phyloP scores from a whole-genome alignment of 1,140 invertebrate species.

The Achroia grisella region DNA sequence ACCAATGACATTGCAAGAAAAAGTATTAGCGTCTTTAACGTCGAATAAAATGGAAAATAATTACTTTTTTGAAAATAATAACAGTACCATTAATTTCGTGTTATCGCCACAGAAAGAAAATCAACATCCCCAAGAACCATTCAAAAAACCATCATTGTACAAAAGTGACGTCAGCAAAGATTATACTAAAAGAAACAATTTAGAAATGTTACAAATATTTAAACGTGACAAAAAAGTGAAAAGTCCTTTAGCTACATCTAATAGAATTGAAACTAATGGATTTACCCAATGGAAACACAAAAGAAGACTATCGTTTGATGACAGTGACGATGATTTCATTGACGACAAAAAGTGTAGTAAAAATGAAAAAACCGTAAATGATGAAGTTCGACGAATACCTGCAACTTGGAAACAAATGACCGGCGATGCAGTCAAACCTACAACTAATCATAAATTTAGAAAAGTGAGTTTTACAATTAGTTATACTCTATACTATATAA shows the following conservation, averaged over 20 bases:
- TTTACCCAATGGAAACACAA: slow-evolving; percentile 9
- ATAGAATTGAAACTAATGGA: slow-evolving; percentile 3
- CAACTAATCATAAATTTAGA: slow-evolving; percentile 34
- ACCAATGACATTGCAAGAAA: slow-evolving; percentile 37
- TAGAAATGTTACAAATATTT: slow-evolving; percentile 42
- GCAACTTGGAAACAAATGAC: no score
- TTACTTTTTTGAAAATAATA: slow-evolving; percentile 14
- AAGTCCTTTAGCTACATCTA: slow-evolving; percentile 12
- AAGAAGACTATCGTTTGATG: slow-evolving; percentile 31
- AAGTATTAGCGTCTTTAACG: slow-evolving; percentile 38
- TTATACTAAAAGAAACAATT: slow-evolving; percentile 12
- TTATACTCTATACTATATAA: no score
- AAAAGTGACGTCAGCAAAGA: slow-evolving; percentile 14
- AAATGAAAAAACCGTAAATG: slow-evolving; percentile 10
- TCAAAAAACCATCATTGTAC: slow-evolving; percentile 2
- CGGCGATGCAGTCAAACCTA: slow-evolving; percentile 6
- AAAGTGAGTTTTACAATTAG: slow-evolving; percentile 29
- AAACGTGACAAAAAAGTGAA: slow-evolving; percentile 27
- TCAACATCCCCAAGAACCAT: slow-evolving; percentile 17
- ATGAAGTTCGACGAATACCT: no score
- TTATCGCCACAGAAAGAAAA: slow-evolving; percentile 42
- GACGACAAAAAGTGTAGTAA: slow-evolving; percentile 13
- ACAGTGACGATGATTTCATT: slow-evolving; percentile 55
- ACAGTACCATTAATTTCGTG: slow-evolving; percentile 17
- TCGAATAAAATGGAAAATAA: slow-evolving; percentile 22